Percentiles rank a stretch among this genome's conserved stretches.
Evolutionary conservation across 2,113 vertebrate genomes (phyloP).

Genomic region (Oreocharis arfaki): DNA sequence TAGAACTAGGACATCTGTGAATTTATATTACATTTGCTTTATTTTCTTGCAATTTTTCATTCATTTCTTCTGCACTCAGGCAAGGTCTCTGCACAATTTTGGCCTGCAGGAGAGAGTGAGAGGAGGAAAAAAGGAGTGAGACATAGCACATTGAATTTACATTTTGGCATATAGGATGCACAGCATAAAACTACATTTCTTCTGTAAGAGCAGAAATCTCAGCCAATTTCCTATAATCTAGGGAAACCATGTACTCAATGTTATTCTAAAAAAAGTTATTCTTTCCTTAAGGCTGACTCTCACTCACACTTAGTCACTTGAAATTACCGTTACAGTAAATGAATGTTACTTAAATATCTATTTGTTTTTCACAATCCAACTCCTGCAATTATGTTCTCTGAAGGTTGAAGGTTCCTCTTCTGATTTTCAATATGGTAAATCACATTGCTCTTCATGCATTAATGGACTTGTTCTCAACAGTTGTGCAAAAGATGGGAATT

Average conservation of each 20-base stretch:
- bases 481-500: neutral
- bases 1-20: neutral
- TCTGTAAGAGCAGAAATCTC: neutral
- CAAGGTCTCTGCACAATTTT: neutral
- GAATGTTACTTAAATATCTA: neutral
- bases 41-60: neutral
- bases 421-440: neutral
- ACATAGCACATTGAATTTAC: neutral
- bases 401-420: neutral
- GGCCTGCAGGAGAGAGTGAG: neutral
- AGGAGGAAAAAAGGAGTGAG: neutral
- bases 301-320: neutral
- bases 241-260: neutral
- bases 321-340: neutral
- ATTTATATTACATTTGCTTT: neutral
- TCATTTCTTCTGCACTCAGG: neutral
- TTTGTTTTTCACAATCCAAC: neutral
- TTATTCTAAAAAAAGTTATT: neutral
- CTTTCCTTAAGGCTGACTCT: neutral
- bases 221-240: neutral
- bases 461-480: neutral
- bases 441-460: neutral
- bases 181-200: neutral
- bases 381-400: neutral
- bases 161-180: neutral